Evolutionary conservation across 2,888 invertebrate genomes (phyloP).

Genomic region (Hydrotaea cyrtoneurina): DNA sequence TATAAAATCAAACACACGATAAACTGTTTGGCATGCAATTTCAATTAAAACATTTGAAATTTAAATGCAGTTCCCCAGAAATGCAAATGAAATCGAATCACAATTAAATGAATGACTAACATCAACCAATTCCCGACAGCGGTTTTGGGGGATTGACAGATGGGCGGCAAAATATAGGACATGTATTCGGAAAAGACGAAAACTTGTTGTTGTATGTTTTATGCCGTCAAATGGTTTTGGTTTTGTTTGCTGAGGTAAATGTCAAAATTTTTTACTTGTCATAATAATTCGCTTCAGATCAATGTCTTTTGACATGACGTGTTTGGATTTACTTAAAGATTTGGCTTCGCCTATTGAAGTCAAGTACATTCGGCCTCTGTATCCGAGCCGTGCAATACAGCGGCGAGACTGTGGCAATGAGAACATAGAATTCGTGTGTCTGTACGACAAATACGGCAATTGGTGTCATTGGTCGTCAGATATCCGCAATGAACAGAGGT

Average conservation of each 20-base stretch:
- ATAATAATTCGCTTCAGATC: constrained; percentile 59
- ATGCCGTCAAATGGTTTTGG: not conserved
- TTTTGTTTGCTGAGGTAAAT: constrained; percentile 28
- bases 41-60: not conserved
- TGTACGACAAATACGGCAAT: constrained; percentile 55
- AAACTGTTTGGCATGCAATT: constrained; percentile 22
- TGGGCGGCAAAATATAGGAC: not conserved
- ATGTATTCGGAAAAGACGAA: not conserved
- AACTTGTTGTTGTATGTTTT: constrained; percentile 34
- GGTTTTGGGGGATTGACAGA: not conserved
- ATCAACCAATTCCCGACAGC: not conserved
- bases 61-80: constrained; percentile 25
- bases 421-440: constrained; percentile 3
- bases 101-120: constrained; percentile 29
- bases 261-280: constrained; percentile 46
- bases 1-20: not conserved
- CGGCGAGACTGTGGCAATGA: not conserved
- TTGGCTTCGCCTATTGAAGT: constrained; percentile 35
- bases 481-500: constrained; percentile 29
- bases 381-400: not conserved
- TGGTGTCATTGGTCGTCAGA: constrained; percentile 43
- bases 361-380: constrained; percentile 31
- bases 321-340: constrained; percentile 40
- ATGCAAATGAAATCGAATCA: constrained; percentile 21
- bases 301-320: constrained; percentile 46